Conservation (phyloP, 2,113 vertebrate species). For the Petrocephalus zakoni region DNA sequence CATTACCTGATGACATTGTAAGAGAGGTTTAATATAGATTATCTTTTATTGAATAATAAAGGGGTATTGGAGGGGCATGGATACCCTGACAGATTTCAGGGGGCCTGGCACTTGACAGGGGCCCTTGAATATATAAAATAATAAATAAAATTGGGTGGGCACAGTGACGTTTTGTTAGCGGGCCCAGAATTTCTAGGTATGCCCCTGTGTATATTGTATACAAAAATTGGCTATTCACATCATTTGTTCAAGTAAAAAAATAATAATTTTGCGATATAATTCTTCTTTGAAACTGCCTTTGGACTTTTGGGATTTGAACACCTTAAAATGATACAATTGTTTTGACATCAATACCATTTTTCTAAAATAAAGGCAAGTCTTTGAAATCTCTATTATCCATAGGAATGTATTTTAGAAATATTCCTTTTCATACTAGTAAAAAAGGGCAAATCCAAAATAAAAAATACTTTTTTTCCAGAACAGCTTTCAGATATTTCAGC, state of each 20-base stretch:
- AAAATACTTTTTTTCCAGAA: not conserved
- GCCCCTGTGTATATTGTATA: not conserved
- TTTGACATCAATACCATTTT: not conserved
- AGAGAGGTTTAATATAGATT: not conserved
- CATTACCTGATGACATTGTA: not conserved
- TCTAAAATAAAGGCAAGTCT: not conserved
- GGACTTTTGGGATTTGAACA: not conserved
- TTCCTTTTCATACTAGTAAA: not conserved
- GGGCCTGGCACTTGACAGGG: not conserved
- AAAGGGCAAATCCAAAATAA: not conserved
- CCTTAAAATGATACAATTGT: not conserved
- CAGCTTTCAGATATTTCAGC: not conserved
- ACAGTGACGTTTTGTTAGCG: not conserved
- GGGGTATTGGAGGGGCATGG: not conserved
- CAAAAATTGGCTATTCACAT: not conserved
- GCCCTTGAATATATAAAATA: not conserved
- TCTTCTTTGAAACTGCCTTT: not conserved
- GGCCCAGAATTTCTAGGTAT: not conserved
- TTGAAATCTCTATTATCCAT: not conserved
- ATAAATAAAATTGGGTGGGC: not conserved
- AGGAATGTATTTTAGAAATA: not conserved
- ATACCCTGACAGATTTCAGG: not conserved
- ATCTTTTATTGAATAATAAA: not conserved
- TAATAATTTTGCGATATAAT: not conserved
- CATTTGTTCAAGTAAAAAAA: not conserved